These are phyloP conservation scores for Halcyon badia DNA, from an alignment of 2,797 vertebrate species.

Conservation along the genomic window DNA sequence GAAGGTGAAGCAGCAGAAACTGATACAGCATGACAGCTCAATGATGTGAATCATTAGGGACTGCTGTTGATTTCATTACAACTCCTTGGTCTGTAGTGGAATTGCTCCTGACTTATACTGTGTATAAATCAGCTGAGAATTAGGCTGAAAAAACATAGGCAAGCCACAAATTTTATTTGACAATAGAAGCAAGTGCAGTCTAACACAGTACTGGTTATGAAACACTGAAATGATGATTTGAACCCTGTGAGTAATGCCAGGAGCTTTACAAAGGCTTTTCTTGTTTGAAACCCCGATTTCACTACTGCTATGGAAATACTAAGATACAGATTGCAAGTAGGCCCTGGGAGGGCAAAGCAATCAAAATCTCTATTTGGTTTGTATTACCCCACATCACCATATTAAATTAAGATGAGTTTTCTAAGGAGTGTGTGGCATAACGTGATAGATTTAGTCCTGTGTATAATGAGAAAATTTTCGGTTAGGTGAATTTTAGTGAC, in stretches of 20 bases:
- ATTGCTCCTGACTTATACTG: neutral
- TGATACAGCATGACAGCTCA: neutral
- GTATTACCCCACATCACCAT: neutral
- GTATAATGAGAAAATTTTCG: neutral
- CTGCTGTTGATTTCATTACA: neutral
- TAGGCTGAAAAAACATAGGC: neutral
- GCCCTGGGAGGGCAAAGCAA: neutral
- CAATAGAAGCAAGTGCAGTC: neutral
- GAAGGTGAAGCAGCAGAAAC: neutral
- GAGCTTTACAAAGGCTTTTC: neutral
- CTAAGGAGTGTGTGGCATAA: neutral
- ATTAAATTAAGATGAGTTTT: neutral
- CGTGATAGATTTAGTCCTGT: neutral
- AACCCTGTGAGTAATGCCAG: neutral
- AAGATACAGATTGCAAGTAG: neutral
- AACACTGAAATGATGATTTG: neutral
- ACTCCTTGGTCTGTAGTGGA: neutral
- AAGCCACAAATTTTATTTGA: neutral
- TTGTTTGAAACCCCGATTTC: neutral
- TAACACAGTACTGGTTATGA: neutral
- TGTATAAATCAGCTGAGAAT: neutral
- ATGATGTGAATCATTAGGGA: rapidly evolving
- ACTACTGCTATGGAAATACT: neutral
- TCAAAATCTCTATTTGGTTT: neutral
- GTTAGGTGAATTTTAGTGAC: neutral